These are phyloP conservation scores for Ceratina calcarata DNA, from an alignment of 1,140 invertebrate species.

Conservation along the genomic window DNA sequence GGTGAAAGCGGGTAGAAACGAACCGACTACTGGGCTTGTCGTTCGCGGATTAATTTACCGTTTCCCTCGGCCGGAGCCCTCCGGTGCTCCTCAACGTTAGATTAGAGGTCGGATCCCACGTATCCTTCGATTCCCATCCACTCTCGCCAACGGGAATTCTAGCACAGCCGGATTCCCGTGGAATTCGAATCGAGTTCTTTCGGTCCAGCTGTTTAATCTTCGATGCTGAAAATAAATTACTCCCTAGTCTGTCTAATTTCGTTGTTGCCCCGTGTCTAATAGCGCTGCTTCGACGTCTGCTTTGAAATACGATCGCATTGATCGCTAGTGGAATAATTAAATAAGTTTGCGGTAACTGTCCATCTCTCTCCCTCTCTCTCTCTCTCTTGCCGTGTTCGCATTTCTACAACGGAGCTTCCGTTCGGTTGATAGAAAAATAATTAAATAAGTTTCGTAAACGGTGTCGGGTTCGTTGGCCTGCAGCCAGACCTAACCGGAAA, in stretches of 20 bases:
- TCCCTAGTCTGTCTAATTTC: background rate
- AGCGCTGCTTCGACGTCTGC: background rate
- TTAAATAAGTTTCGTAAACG: constrained; percentile 31
- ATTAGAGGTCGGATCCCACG: background rate
- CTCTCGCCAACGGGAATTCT: background rate
- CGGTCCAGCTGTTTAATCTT: constrained; percentile 10
- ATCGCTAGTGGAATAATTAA: constrained; percentile 23
- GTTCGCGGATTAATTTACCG: constrained; percentile 72
- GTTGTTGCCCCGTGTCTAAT: no score
- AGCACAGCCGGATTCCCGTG: background rate
- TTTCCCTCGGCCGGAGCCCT: constrained; percentile 45
- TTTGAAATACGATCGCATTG: background rate
- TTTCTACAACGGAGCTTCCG: background rate
- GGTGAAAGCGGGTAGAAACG: constrained; percentile 51
- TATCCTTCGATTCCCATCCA: background rate
- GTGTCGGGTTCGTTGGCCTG: background rate
- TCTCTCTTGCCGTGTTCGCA: constrained; percentile 18
- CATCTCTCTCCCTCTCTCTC: no score
- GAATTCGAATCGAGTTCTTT: constrained; percentile 8
- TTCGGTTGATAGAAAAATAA: constrained; percentile 43
- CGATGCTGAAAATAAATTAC: background rate
- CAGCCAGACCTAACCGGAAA: background rate
- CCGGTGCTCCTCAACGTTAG: background rate
- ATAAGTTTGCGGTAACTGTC: constrained; percentile 24
- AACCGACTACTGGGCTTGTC: constrained; percentile 69